Evolutionary conservation across 2,888 invertebrate genomes (phyloP).

Genomic region (Lapara coniferarum): DNA sequence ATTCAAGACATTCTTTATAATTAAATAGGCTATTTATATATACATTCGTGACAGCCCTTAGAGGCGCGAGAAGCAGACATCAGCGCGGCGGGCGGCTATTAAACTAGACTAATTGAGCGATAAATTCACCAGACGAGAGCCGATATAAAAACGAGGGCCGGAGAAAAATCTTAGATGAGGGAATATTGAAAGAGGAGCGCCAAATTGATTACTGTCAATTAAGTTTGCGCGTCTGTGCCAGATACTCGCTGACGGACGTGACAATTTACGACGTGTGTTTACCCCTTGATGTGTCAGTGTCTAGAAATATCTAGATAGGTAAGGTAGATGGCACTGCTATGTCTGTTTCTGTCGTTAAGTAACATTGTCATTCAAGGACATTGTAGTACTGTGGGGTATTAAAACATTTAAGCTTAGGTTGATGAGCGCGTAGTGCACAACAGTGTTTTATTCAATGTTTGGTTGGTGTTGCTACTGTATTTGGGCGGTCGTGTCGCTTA

Average conservation of each 20-base stretch:
- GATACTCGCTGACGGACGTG: constrained; percentile 48
- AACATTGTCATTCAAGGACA: too few relatives aligned
- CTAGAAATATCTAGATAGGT: too few relatives aligned
- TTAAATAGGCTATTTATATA: neutral
- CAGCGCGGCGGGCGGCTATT: constrained; percentile 83
- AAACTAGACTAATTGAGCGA: constrained; percentile 85
- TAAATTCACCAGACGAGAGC: constrained; percentile 81
- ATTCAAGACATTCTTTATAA: neutral
- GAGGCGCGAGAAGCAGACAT: constrained; percentile 80
- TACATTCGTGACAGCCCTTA: constrained; percentile 62
- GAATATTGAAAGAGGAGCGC: constrained; percentile 81
- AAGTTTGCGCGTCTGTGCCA: constrained; percentile 69
- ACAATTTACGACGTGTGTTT: neutral
- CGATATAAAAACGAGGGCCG: constrained; percentile 76
- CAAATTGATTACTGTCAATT: constrained; percentile 83
- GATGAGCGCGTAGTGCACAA: too few relatives aligned
- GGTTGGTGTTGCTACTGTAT: too few relatives aligned
- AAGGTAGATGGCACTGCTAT: too few relatives aligned
- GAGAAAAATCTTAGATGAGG: constrained; percentile 73
- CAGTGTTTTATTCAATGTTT: too few relatives aligned
- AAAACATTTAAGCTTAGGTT: too few relatives aligned
- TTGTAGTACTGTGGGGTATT: too few relatives aligned
- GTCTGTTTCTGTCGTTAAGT: too few relatives aligned
- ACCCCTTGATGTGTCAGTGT: neutral
- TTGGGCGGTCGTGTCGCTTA: too few relatives aligned